Conservation (phyloP, 2,113 vertebrate genomes). For the Osmerus mordax region DNA sequence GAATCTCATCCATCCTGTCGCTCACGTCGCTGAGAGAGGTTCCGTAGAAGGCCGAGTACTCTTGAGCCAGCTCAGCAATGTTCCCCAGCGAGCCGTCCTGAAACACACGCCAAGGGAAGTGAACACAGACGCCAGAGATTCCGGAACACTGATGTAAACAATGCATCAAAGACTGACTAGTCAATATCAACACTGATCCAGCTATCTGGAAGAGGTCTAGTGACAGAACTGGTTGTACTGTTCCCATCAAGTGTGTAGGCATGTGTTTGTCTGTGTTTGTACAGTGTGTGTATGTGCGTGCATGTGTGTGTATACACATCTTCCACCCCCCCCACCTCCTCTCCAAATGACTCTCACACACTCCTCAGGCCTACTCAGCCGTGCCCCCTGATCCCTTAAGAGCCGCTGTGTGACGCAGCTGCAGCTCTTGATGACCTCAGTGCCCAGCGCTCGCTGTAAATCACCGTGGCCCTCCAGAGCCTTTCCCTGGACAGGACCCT, state of each 20-base stretch:
- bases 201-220: no score
- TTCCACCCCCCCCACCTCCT: constrained; percentile 18
- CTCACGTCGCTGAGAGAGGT: constrained; percentile 89
- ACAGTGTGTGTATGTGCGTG: background rate
- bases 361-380: no score
- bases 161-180: no score
- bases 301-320: background rate
- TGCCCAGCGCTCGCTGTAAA: constrained; percentile 40
- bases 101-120: constrained; percentile 19
- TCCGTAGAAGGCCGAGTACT: constrained; percentile 93
- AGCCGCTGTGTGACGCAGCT: constrained; percentile 47
- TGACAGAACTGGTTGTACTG: no score
- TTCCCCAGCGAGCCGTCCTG: constrained; percentile 94
- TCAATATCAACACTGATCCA: no score
- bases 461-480: constrained; percentile 24
- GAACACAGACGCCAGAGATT: no score
- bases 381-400: constrained; percentile 25
- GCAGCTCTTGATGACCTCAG: constrained; percentile 27
- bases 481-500: constrained; percentile 24
- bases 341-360: constrained; percentile 12
- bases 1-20: constrained; percentile 94
- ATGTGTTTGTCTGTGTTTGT: no score
- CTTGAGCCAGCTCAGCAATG: constrained; percentile 89
- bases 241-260: no score
- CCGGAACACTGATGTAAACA: no score